Base-by-base conservation (phyloP, 2,113 vertebrate genomes). In the Aegithalos caudatus region DNA sequence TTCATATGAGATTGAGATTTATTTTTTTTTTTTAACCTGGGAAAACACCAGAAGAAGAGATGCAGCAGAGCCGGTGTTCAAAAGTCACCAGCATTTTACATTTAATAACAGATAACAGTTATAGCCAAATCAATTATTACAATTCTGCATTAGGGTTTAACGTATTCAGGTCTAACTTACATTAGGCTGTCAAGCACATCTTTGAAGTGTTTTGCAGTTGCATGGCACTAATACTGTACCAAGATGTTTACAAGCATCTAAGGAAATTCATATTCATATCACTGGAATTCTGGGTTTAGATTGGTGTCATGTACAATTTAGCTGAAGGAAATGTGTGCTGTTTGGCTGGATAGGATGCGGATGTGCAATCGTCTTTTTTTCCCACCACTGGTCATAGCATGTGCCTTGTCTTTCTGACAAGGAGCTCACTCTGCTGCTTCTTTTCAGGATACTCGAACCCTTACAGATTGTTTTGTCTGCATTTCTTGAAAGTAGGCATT, bases 161-260 rank as follows among this genome's bases (percentile, higher is more conserved):
- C 9, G 1, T 47, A 61, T 65, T 92, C 76, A 83, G 51, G 28
- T 73, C 58, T 94, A 72, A 48, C 78, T 81, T 33, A 42, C 65
- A 84, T 81, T 70, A 86, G 56, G 51, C 77, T 91, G 89, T 92
- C 73, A 82, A 69, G 74, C 23, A 33, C 18, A 57, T 57, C 78
- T 82, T 80, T 29, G 58, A 85, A 90, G 71, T 66, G 78, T 51
- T 95, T 87, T 88, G 90, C 58, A 72, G 66, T 9, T 82, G 66
- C 89, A 47, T 73, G 81, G 74, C 87, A 82, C 84, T 77, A 77
- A 92, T 82, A 70, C 76, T 78, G 78, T 71, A 92, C 33, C 69
- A 73, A 45, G 56, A 67, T 93, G 92, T 95, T 97, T 96, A 95
- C 92, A 95, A 96, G 95, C 71, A 86, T n/a, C 40, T 24, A 40